phyloP scores from a whole-genome alignment of 2,888 invertebrate genomes.

The Drosophila monieri region DNA sequence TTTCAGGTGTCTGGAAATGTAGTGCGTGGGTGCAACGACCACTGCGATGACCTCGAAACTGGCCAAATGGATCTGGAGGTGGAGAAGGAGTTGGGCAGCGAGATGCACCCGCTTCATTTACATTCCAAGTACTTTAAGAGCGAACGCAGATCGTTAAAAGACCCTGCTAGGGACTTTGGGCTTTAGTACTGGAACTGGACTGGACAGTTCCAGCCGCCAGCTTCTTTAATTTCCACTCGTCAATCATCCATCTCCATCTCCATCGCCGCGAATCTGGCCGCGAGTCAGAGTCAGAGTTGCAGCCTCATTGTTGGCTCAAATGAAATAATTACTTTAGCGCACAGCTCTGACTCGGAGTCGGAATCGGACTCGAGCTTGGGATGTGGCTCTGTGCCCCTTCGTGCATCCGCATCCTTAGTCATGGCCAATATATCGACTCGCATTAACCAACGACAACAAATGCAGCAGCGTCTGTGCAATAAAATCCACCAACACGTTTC shows the following conservation, averaged over 20 bases:
- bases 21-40: conserved; percentile 66
- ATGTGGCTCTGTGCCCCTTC: conserved; percentile 14
- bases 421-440: conserved; percentile 79
- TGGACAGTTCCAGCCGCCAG: conserved; percentile 54
- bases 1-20: conserved; percentile 22
- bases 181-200: conserved; percentile 43
- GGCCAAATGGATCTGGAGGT: conserved; percentile 20
- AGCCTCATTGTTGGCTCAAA: conserved; percentile 80
- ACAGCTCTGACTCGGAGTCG: conserved; percentile 52
- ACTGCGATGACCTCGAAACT: conserved; percentile 65
- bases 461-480: conserved; percentile 58
- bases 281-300: conserved; percentile 64
- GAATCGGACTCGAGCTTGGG: not conserved
- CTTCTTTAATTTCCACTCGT: conserved; percentile 81
- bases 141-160: conserved; percentile 73
- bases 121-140: conserved; percentile 78
- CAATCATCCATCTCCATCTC: conserved; percentile 76
- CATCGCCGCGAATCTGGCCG: conserved; percentile 53
- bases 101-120: conserved; percentile 76
- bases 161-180: conserved; percentile 57
- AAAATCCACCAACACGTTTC: conserved; percentile 73
- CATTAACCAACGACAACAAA: conserved; percentile 70
- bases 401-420: conserved; percentile 68
- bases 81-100: conserved; percentile 27
- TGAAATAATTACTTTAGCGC: conserved; percentile 82